phyloP scores from a whole-genome alignment of 1,140 invertebrate genomes.

The Chymomyza costata region DNA sequence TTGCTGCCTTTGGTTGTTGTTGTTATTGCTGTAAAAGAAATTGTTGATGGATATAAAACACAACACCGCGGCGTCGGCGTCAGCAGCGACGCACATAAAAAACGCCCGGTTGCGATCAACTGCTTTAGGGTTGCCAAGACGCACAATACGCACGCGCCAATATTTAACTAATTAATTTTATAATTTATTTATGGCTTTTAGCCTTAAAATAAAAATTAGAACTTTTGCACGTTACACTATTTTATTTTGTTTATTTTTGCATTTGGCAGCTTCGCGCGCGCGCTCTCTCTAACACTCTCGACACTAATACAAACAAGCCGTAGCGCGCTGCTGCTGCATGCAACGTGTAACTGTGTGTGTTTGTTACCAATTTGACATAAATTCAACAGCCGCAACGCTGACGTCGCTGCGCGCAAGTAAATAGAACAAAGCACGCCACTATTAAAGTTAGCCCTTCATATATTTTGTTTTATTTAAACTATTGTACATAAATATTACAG shows the following conservation, averaged over 20 bases:
- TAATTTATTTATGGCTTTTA: not conserved
- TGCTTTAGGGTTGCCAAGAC: conserved; percentile 31
- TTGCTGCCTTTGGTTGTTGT: conserved; percentile 7
- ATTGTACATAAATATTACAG: too few relatives aligned
- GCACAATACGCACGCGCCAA: not conserved
- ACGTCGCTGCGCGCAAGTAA: conserved; percentile 59
- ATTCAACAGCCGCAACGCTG: conserved; percentile 71
- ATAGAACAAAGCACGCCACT: conserved; percentile 55
- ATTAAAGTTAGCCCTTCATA: too few relatives aligned
- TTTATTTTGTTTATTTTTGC: conserved; percentile 60
- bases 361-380: conserved; percentile 72
- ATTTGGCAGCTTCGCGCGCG: conserved; percentile 30
- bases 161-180: conserved; percentile 12
- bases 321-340: conserved; percentile 24
- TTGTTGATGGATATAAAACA: conserved; percentile 37
- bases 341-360: conserved; percentile 44
- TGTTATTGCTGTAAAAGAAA: conserved; percentile 21
- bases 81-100: conserved; percentile 7
- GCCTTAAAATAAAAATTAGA: too few relatives aligned
- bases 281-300: conserved; percentile 18
- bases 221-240: conserved; percentile 33
- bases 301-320: conserved; percentile 20
- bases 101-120: conserved; percentile 4
- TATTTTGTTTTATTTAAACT: too few relatives aligned
- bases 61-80: conserved; percentile 13